phyloP scores from a whole-genome alignment of 2,113 vertebrate genomes.

The Ibidorhyncha struthersii region DNA sequence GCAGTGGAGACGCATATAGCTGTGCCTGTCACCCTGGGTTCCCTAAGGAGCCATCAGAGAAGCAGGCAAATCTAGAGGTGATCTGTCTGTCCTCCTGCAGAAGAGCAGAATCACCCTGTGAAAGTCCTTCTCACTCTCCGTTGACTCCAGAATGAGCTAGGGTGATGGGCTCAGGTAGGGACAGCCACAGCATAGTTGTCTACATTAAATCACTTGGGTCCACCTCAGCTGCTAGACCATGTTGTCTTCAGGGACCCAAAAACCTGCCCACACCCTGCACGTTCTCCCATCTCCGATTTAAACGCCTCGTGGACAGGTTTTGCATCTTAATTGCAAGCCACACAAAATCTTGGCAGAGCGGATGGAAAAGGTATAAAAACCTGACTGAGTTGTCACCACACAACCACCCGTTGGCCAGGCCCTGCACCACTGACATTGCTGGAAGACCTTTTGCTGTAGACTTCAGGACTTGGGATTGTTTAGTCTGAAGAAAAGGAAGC shows the following conservation, averaged over 20 bases:
- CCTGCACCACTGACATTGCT: background rate
- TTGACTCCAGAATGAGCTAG: background rate
- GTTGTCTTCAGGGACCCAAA: background rate
- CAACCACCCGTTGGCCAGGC: background rate
- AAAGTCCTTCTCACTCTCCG: background rate
- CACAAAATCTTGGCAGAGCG: background rate
- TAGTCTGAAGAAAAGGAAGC: no score
- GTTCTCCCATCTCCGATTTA: fast-evolving
- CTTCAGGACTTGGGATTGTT: background rate
- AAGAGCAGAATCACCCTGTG: background rate
- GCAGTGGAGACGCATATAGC: background rate
- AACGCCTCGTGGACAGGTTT: fast-evolving
- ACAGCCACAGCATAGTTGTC: background rate
- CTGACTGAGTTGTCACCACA: fast-evolving
- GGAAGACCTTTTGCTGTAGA: background rate
- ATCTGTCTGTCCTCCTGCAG: background rate
- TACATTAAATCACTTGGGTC: no score
- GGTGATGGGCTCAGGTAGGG: background rate
- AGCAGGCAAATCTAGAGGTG: background rate
- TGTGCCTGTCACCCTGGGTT: background rate
- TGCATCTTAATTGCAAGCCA: background rate
- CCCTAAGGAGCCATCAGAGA: background rate
- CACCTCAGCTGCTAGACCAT: no score
- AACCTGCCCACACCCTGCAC: background rate
- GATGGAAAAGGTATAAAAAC: background rate